Percentiles rank a stretch among this genome's conserved stretches.
Conservation (phyloP, 2,797 vertebrate genomes). For the Oreochromis mossambicus region DNA sequence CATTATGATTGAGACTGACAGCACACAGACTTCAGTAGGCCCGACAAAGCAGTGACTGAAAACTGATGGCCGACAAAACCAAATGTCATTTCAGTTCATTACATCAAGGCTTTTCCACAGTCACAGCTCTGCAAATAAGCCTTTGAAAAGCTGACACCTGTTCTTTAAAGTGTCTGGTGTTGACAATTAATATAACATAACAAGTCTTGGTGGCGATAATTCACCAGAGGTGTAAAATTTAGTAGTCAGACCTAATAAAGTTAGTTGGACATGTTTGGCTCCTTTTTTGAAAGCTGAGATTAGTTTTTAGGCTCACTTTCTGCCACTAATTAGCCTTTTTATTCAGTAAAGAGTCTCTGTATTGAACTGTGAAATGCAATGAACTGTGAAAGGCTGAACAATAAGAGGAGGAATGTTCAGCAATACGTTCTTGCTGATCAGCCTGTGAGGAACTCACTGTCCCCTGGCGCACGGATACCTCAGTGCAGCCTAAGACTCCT, state of each 20-base stretch:
- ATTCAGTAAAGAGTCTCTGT: background rate
- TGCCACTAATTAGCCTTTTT: background rate
- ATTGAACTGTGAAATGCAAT: background rate
- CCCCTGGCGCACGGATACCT: background rate
- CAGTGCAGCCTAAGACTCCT: background rate
- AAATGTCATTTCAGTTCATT: background rate
- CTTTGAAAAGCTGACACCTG: background rate
- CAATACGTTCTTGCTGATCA: too few relatives aligned
- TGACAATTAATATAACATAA: background rate
- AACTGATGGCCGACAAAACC: background rate
- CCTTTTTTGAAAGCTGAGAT: background rate
- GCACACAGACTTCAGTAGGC: background rate
- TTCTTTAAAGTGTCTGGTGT: background rate
- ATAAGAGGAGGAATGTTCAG: too few relatives aligned
- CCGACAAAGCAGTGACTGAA: background rate
- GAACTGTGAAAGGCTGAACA: too few relatives aligned
- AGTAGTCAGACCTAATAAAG: background rate
- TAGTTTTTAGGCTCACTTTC: background rate
- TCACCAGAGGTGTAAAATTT: background rate
- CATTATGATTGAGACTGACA: constrained; percentile 21
- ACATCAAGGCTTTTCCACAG: background rate
- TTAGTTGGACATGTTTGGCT: background rate
- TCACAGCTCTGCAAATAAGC: background rate
- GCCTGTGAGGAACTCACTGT: background rate
- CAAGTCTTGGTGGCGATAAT: background rate